A percentile compares a stretch with the other conserved stretches of the same genome.
phyloP scores from a whole-genome alignment of 2,888 invertebrate species.

The Morinoia aosen region DNA sequence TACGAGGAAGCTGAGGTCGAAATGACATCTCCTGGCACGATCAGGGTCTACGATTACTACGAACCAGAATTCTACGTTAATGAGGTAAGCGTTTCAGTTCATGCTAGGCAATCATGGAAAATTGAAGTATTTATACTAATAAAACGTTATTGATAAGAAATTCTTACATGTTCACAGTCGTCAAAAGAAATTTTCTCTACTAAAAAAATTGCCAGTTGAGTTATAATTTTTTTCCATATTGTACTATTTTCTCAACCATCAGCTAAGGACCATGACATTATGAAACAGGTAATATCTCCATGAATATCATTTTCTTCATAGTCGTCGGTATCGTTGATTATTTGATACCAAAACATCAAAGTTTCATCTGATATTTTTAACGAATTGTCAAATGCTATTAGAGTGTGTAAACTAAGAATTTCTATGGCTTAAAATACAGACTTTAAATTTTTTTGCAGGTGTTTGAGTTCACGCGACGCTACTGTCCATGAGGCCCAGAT shows the following conservation, averaged over 20 bases:
- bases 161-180: too few species aligned
- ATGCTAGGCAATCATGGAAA: neutral
- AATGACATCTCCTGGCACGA: slow-evolving; percentile 69
- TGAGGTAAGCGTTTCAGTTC: neutral
- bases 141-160: neutral
- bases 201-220: neutral
- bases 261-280: neutral
- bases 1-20: slow-evolving; percentile 69
- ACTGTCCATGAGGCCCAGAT: neutral
- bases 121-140: neutral
- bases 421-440: neutral
- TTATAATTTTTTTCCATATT: neutral
- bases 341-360: neutral
- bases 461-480: neutral
- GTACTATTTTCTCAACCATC: neutral
- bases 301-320: neutral
- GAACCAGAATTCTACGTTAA: slow-evolving; percentile 51
- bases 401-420: neutral
- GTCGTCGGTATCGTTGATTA: neutral
- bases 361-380: neutral
- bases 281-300: neutral
- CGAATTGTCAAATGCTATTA: neutral
- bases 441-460: neutral
- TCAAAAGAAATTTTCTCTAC: too few species aligned
- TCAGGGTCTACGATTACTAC: slow-evolving; percentile 67